phyloP scores from a whole-genome alignment of 1,140 invertebrate genomes.

The Sarcophaga peregrina region DNA sequence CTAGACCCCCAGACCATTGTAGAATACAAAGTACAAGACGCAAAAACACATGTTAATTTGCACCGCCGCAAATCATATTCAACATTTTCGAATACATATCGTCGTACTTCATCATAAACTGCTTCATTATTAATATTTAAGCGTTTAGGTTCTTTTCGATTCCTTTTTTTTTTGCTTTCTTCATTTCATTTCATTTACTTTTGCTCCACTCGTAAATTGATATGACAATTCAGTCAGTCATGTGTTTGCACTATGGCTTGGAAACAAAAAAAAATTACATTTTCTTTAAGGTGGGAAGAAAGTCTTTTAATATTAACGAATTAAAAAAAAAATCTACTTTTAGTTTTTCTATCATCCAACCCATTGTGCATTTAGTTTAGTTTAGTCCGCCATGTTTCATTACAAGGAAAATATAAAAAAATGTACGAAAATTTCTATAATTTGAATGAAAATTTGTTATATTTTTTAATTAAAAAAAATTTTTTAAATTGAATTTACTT shows the following conservation, averaged over 20 bases:
- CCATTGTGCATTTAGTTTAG: too few species aligned
- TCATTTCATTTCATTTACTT: not conserved
- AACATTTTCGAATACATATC: not conserved
- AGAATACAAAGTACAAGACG: not conserved
- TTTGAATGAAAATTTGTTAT: too few species aligned
- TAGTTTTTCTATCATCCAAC: too few species aligned
- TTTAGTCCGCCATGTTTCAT: too few species aligned
- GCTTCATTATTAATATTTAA: not conserved
- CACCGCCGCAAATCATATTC: slow-evolving; percentile 12
- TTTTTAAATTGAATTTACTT: too few species aligned
- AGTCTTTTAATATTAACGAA: too few species aligned
- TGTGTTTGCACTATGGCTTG: not conserved
- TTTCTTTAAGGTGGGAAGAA: too few species aligned
- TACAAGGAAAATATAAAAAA: too few species aligned
- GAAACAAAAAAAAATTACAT: not conserved
- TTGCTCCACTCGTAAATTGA: not conserved
- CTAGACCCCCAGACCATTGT: not conserved
- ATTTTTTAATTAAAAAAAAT: too few species aligned
- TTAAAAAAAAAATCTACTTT: too few species aligned
- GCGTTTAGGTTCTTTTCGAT: not conserved
- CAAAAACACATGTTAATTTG: not conserved
- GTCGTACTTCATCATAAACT: not conserved
- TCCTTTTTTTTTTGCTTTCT: not conserved
- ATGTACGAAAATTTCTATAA: too few species aligned
- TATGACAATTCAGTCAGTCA: not conserved